Percentiles rank a stretch among this genome's conserved stretches.
These are phyloP conservation scores for Nomada ruficornis DNA, from an alignment of 2,888 invertebrate species.

Conservation along the genomic window DNA sequence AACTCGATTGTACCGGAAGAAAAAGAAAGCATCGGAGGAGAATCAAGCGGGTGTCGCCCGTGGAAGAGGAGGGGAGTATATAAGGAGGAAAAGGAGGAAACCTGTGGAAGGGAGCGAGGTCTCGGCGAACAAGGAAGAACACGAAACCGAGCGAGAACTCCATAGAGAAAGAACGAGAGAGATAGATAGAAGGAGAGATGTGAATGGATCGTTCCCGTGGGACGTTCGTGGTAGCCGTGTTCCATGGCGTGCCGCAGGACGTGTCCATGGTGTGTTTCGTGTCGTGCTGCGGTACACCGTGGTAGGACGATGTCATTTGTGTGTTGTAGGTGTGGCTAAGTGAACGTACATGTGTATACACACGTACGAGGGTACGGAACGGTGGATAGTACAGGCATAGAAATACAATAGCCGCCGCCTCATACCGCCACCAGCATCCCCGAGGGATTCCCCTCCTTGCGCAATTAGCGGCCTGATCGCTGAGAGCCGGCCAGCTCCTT, in stretches of 20 bases:
- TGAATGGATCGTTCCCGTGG: slow-evolving; percentile 70
- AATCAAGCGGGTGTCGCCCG: slow-evolving; percentile 9
- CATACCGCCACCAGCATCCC: slow-evolving; percentile 43
- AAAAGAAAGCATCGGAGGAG: slow-evolving; percentile 24
- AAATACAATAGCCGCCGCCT: slow-evolving; percentile 52
- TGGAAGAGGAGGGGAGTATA: background rate
- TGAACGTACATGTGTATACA: slow-evolving; percentile 17
- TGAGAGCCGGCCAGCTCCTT: slow-evolving; percentile 75
- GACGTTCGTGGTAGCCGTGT: slow-evolving; percentile 66
- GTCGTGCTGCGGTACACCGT: slow-evolving; percentile 72
- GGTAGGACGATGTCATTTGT: slow-evolving; percentile 48
- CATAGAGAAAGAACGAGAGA: background rate
- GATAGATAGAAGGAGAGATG: slow-evolving; percentile 50
- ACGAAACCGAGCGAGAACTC: background rate
- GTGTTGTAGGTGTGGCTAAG: slow-evolving; percentile 43
- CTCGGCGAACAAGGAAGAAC: slow-evolving; percentile 47
- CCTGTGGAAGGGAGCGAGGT: background rate
- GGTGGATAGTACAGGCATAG: slow-evolving; percentile 44
- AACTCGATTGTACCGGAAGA: slow-evolving; percentile 57
- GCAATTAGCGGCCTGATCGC: slow-evolving; percentile 77
- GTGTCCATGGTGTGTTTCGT: slow-evolving; percentile 72
- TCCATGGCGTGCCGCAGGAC: slow-evolving; percentile 73
- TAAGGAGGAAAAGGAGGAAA: slow-evolving; percentile 17
- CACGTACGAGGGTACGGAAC: background rate
- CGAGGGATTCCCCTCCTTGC: slow-evolving; percentile 62